Conservation (phyloP, 2,888 invertebrate species). For the Diaphora mendica region DNA sequence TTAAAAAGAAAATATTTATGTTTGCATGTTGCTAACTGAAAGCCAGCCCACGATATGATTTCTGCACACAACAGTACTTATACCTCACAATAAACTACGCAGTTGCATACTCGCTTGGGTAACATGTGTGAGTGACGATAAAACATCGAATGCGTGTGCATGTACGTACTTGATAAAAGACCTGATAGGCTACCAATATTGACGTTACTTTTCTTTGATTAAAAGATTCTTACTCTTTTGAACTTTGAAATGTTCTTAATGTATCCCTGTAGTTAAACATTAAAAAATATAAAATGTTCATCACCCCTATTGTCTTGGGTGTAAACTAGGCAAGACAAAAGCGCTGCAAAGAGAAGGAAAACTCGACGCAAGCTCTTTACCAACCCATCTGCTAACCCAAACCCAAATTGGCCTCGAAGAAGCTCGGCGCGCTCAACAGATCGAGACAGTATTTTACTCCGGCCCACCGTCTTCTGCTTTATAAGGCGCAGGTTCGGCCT, state of each 20-base stretch:
- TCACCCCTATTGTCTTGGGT: no score
- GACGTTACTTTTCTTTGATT: slow-evolving; percentile 37
- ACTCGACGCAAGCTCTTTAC: no score
- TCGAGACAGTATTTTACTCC: no score
- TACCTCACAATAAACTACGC: slow-evolving; percentile 75
- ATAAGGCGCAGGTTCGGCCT: no score
- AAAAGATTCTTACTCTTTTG: slow-evolving; percentile 9
- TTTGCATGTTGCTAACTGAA: slow-evolving; percentile 40
- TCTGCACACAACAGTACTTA: slow-evolving; percentile 55
- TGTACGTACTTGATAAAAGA: slow-evolving; percentile 62
- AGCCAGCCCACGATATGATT: slow-evolving; percentile 46
- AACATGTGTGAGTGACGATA: slow-evolving; percentile 58
- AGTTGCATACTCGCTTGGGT: slow-evolving; percentile 68
- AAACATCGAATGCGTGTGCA: slow-evolving; percentile 59
- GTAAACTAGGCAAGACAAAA: no score
- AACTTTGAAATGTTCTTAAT: background rate
- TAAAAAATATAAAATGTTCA: no score
- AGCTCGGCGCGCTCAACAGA: no score
- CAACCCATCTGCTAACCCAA: no score
- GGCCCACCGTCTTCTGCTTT: no score
- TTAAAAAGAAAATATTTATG: slow-evolving; percentile 24
- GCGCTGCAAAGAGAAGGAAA: no score
- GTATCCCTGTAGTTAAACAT: background rate
- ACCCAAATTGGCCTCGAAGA: no score
- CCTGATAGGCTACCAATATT: slow-evolving; percentile 51